phyloP scores from a whole-genome alignment of 2,113 vertebrate genomes.

The Mionectes macconnelli region DNA sequence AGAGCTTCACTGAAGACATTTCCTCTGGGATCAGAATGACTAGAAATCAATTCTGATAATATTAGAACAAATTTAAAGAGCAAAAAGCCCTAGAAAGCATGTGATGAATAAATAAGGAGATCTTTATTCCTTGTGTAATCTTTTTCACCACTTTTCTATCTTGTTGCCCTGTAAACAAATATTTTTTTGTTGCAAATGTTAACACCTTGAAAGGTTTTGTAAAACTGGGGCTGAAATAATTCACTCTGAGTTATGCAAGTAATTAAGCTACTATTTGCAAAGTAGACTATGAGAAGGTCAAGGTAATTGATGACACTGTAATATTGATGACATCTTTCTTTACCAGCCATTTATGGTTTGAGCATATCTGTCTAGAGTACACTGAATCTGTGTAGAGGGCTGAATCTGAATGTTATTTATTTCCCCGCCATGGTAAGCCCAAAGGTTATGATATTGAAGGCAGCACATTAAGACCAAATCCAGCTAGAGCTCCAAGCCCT shows the following conservation, averaged over 20 bases:
- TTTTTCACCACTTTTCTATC: not conserved
- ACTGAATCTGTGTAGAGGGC: not conserved
- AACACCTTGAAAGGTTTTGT: not conserved
- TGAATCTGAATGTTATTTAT: not conserved
- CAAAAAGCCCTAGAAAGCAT: constrained; percentile 43
- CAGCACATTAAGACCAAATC: not conserved
- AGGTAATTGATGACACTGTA: not conserved
- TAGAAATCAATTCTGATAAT: constrained; percentile 78
- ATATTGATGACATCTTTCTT: not conserved
- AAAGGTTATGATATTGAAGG: not conserved
- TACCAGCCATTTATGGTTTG: not conserved
- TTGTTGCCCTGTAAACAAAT: constrained; percentile 10
- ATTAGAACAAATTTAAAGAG: constrained; percentile 76
- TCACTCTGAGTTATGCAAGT: not conserved
- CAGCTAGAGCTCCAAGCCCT: constrained; percentile 34
- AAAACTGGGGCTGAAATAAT: not conserved
- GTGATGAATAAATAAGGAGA: constrained; percentile 54
- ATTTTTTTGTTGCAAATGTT: not conserved
- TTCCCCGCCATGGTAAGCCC: not conserved
- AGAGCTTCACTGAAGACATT: constrained; percentile 73
- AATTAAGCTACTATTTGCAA: not conserved
- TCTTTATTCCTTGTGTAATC: constrained; percentile 12
- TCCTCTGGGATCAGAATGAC: constrained; percentile 72
- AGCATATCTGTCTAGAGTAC: not conserved
- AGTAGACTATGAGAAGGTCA: not conserved